Evolutionary conservation across 2,113 vertebrate genomes (phyloP).

Genomic region (Oryzias melastigma): DNA sequence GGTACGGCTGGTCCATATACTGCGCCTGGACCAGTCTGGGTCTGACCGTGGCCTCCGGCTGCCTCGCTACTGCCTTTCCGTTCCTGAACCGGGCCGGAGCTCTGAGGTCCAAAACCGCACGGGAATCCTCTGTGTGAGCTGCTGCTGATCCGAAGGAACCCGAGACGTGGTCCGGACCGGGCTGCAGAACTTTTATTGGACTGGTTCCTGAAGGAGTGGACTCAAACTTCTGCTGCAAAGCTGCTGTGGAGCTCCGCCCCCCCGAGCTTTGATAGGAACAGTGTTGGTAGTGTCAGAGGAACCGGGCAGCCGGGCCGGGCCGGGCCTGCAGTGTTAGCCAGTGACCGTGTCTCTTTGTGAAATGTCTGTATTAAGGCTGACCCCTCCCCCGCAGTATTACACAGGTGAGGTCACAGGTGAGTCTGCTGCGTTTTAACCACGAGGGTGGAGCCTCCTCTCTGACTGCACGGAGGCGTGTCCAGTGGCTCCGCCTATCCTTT

Average conservation of each 20-base stretch:
- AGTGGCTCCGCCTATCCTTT: too few species aligned
- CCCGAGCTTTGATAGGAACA: background rate
- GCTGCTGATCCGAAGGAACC: background rate
- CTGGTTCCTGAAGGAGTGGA: background rate
- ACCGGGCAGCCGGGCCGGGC: too few species aligned
- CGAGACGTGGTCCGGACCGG: background rate
- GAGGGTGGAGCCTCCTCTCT: too few species aligned
- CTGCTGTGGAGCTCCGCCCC: background rate
- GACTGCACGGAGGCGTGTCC: too few species aligned
- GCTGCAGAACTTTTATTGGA: background rate
- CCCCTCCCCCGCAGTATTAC: too few species aligned
- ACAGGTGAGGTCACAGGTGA: too few species aligned
- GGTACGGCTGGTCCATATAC: slow-evolving; percentile 86
- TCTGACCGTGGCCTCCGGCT: slow-evolving; percentile 81
- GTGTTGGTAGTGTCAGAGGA: too few species aligned
- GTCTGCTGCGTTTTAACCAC: too few species aligned
- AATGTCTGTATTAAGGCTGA: too few species aligned
- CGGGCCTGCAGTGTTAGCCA: too few species aligned
- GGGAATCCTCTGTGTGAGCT: slow-evolving; percentile 77
- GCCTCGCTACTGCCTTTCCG: slow-evolving; percentile 82
- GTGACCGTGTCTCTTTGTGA: too few species aligned
- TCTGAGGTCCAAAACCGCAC: slow-evolving; percentile 78
- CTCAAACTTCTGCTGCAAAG: background rate
- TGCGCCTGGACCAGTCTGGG: slow-evolving; percentile 85
- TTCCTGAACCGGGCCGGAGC: slow-evolving; percentile 79